Evolutionary conservation across 2,797 vertebrate species (phyloP).

Genomic region (Pangasius sanitwongsei): DNA sequence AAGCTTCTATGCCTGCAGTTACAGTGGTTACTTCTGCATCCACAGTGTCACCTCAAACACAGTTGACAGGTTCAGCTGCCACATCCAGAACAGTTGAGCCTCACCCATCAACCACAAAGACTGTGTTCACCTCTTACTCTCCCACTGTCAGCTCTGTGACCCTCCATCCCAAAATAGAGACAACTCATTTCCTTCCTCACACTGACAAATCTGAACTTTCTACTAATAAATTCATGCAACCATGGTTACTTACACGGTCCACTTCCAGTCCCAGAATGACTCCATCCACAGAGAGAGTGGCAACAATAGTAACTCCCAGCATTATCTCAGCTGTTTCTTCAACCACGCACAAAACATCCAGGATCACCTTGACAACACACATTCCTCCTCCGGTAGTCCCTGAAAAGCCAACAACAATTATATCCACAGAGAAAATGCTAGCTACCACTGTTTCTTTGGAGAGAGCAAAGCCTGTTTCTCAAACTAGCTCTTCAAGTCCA

Average conservation of each 20-base stretch:
- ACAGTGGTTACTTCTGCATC: conserved; percentile 46
- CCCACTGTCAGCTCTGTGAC: conserved; percentile 54
- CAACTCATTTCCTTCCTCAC: conserved; percentile 46
- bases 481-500: conserved; percentile 15
- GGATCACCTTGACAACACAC: conserved; percentile 18
- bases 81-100: conserved; percentile 52
- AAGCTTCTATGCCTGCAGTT: conserved; percentile 46
- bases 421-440: conserved; percentile 58
- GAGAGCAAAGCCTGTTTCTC: conserved; percentile 39
- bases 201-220: conserved; percentile 62
- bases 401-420: conserved; percentile 45
- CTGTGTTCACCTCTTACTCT: conserved; percentile 33
- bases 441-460: conserved; percentile 45
- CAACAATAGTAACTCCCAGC: conserved; percentile 61
- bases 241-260: conserved; percentile 36
- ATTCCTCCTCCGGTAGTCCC: conserved; percentile 31
- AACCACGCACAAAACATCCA: conserved; percentile 44
- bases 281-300: conserved; percentile 58
- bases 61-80: conserved; percentile 48
- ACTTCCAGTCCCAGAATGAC: conserved; percentile 54
- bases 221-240: conserved; percentile 49
- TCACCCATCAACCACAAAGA: conserved; percentile 43
- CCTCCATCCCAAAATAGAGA: conserved; percentile 52
- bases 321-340: conserved; percentile 35
- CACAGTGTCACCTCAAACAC: conserved; percentile 45